Conservation (phyloP, 2,888 invertebrate genomes). For the Ochropacha duplaris region DNA sequence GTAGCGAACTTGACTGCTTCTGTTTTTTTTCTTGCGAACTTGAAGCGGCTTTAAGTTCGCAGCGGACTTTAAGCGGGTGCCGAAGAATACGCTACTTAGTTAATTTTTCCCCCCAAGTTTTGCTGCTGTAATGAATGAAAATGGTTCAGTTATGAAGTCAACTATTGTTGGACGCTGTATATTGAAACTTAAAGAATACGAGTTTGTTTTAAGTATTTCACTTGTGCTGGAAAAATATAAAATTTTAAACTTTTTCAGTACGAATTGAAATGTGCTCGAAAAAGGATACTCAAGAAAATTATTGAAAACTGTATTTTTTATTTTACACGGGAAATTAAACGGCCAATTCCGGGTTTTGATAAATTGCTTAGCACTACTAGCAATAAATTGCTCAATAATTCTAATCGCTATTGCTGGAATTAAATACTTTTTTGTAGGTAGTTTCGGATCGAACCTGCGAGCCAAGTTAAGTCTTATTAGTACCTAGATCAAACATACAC, state of each 20-base stretch:
- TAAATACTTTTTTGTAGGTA: too few relatives aligned
- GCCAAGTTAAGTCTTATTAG: too few relatives aligned
- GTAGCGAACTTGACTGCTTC: conserved; percentile 48
- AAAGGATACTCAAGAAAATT: too few relatives aligned
- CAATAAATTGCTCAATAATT: too few relatives aligned
- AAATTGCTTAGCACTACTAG: too few relatives aligned
- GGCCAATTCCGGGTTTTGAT: too few relatives aligned
- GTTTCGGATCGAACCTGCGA: too few relatives aligned
- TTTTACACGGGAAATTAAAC: too few relatives aligned
- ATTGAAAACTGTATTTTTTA: too few relatives aligned
- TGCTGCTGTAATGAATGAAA: conserved; percentile 5
- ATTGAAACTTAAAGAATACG: neutral
- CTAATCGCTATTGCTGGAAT: too few relatives aligned
- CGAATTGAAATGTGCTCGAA: too few relatives aligned
- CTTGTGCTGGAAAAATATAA: neutral
- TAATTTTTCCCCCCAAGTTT: conserved; percentile 6
- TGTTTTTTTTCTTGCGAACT: neutral
- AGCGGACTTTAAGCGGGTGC: neutral
- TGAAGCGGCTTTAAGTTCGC: neutral
- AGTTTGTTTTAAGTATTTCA: neutral
- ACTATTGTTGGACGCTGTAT: neutral
- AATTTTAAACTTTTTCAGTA: neutral
- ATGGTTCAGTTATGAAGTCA: neutral
- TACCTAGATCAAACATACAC: too few relatives aligned
- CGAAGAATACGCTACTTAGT: conserved; percentile 10